These are phyloP conservation scores for Triplophysa siluroides DNA, from an alignment of 2,113 vertebrate species.

Conservation along the genomic window DNA sequence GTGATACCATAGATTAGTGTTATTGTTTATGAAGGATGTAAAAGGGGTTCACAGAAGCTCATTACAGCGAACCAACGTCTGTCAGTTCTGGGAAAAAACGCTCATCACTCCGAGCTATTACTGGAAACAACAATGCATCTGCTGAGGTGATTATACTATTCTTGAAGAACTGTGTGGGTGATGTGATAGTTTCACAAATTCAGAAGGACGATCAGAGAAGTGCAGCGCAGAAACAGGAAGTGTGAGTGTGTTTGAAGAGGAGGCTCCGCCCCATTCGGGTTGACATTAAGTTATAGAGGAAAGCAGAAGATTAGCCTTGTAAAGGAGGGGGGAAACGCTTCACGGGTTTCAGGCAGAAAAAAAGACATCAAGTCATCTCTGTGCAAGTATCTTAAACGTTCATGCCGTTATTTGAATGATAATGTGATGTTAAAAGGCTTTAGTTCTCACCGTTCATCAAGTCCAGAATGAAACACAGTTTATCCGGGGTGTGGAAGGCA, in stretches of 20 bases:
- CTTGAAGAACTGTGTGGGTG: neutral
- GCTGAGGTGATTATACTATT: neutral
- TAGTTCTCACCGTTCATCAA: slow-evolving; percentile 91
- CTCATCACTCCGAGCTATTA: neutral
- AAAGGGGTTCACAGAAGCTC: neutral
- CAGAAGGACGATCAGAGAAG: slow-evolving; percentile 3
- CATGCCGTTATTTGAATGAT: too few relatives aligned
- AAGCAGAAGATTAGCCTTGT: slow-evolving; percentile 18
- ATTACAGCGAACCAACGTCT: neutral
- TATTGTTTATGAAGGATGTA: neutral
- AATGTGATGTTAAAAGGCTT: too few relatives aligned
- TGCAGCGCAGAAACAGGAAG: slow-evolving; percentile 21
- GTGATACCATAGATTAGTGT: too few relatives aligned
- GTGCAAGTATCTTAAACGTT: too few relatives aligned
- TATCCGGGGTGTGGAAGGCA: slow-evolving; percentile 97
- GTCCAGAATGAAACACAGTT: slow-evolving; percentile 98
- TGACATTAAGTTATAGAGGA: slow-evolving; percentile 23
- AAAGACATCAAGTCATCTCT: neutral
- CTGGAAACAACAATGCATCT: neutral
- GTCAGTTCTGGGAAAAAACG: neutral
- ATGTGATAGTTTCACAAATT: neutral
- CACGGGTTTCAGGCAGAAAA: neutral
- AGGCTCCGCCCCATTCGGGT: neutral
- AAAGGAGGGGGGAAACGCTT: neutral
- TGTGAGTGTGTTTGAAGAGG: slow-evolving; percentile 4